Evolutionary conservation across 2,113 vertebrate species (phyloP).

Genomic region (Upupa epops): DNA sequence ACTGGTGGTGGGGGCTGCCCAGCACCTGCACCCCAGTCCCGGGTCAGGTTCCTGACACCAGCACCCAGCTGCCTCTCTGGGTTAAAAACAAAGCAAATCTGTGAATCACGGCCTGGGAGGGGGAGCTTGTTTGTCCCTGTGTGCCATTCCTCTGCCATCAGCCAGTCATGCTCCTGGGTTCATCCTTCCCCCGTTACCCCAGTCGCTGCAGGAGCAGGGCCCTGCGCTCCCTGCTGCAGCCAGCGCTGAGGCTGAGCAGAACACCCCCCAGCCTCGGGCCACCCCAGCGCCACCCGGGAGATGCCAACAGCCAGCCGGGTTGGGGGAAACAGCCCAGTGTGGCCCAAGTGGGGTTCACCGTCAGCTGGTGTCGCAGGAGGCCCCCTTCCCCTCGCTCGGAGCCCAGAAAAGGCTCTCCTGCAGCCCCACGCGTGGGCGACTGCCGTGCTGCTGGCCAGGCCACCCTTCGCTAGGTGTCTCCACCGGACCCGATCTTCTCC

Average conservation of each 20-base stretch:
- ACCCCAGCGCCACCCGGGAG: rapidly evolving
- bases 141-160: not conserved
- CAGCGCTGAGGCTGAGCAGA: not conserved
- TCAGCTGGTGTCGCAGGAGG: not conserved
- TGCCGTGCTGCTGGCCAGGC: not conserved
- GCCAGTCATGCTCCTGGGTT: not conserved
- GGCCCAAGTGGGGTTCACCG: not conserved
- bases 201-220: not conserved
- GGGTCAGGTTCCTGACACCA: rapidly evolving
- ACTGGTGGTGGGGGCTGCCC: not conserved
- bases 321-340: rapidly evolving
- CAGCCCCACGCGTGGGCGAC: not conserved
- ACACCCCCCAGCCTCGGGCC: not conserved
- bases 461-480: conserved; percentile 34
- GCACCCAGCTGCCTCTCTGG: not conserved
- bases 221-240: not conserved
- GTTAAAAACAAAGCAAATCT: rapidly evolving
- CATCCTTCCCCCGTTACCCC: not conserved
- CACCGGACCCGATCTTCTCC: not conserved
- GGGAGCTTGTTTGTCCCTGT: rapidly evolving
- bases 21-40: not conserved
- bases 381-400: not conserved
- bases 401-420: rapidly evolving
- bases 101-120: rapidly evolving
- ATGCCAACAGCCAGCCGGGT: rapidly evolving